A percentile compares a stretch with the other conserved stretches of the same genome.
These are phyloP conservation scores for Diorhabda carinulata DNA, from an alignment of 1,140 invertebrate species.

Conservation along the genomic window DNA sequence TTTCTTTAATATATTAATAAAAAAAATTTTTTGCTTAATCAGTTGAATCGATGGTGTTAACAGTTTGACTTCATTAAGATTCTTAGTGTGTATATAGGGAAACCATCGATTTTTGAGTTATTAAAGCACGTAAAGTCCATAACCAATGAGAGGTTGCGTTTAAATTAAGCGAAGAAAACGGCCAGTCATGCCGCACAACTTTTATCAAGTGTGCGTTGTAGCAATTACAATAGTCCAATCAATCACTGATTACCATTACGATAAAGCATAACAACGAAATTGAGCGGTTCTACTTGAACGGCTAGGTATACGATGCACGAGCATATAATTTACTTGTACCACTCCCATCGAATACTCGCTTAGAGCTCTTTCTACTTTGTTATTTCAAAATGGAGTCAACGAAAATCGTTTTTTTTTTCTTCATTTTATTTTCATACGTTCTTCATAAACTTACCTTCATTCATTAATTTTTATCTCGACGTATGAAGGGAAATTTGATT, in stretches of 20 bases:
- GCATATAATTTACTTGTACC: constrained; percentile 34
- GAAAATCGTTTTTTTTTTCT: constrained; percentile 13
- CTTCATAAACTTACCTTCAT: no score
- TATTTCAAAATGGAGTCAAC: constrained; percentile 20
- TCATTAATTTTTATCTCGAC: no score
- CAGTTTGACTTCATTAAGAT: no score
- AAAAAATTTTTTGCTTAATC: no score
- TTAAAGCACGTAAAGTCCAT: constrained; percentile 13
- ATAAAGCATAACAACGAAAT: constrained; percentile 9
- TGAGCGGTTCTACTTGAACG: constrained; percentile 20
- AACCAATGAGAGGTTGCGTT: constrained; percentile 30
- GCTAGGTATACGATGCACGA: constrained; percentile 25
- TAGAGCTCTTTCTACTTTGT: background rate
- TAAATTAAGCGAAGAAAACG: constrained; percentile 38
- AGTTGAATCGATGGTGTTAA: no score
- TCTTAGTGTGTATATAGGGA: no score
- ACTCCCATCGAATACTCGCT: constrained; percentile 28
- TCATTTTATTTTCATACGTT: no score
- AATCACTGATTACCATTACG: constrained; percentile 17
- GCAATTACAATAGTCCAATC: constrained; percentile 27
- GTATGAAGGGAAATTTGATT: no score
- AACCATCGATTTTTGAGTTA: background rate
- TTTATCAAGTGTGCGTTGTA: constrained; percentile 31
- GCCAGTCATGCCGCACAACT: constrained; percentile 34
- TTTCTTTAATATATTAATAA: no score